phyloP scores from a whole-genome alignment of 2,888 invertebrate species.

The Oeneis ivallda region DNA sequence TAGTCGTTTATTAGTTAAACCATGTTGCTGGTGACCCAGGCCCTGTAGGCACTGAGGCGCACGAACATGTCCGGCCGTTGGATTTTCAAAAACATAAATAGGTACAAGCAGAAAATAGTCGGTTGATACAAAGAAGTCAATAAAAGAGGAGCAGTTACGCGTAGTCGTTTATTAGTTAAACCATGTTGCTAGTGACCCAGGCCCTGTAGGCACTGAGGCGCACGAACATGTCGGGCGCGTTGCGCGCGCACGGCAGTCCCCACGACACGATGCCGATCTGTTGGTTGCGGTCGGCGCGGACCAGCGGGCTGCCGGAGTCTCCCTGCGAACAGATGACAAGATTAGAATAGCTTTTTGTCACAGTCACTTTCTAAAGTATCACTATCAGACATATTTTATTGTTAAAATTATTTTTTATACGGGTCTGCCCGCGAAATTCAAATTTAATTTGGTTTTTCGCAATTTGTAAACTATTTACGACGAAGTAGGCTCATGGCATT shows the following conservation, averaged over 20 bases:
- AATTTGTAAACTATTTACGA: too few relatives aligned
- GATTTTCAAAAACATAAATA: too few relatives aligned
- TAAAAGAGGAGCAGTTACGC: background rate
- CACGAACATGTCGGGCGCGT: slow-evolving; percentile 58
- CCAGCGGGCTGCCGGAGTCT: slow-evolving; percentile 59
- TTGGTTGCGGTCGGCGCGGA: slow-evolving; percentile 36
- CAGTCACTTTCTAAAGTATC: too few relatives aligned
- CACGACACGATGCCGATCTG: slow-evolving; percentile 61
- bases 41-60: slow-evolving; percentile 45
- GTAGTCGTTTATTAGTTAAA: background rate
- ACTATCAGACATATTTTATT: too few relatives aligned
- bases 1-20: background rate
- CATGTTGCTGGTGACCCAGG: slow-evolving; percentile 40
- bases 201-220: slow-evolving; percentile 46
- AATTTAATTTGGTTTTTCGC: too few relatives aligned
- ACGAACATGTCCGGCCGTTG: slow-evolving; percentile 60
- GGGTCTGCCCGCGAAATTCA: too few relatives aligned
- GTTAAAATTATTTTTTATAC: too few relatives aligned
- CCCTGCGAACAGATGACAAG: slow-evolving; percentile 49
- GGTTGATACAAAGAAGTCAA: background rate
- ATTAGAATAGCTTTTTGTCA: too few relatives aligned
- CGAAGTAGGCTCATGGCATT: too few relatives aligned
- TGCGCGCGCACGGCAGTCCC: slow-evolving; percentile 59
- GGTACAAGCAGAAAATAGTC: too few relatives aligned
- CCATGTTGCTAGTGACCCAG: slow-evolving; percentile 40